These are phyloP conservation scores for Phragmatobia fuliginosa DNA, from an alignment of 2,888 invertebrate genomes.

Conservation along the genomic window DNA sequence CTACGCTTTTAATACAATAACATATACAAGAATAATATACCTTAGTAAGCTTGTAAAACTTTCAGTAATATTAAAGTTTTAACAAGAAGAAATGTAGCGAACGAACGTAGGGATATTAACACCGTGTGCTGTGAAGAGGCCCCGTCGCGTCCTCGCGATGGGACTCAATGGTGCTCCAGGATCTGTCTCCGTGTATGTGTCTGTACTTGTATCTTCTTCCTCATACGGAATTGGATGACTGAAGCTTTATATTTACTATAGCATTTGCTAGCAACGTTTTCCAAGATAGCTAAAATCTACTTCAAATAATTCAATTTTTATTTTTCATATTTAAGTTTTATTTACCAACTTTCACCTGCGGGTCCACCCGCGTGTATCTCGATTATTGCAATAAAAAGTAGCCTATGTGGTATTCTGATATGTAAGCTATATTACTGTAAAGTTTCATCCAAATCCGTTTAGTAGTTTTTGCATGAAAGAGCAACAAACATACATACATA, in stretches of 20 bases:
- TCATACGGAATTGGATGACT: slow-evolving; percentile 2
- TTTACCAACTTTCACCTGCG: too few species aligned
- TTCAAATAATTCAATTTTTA: not conserved
- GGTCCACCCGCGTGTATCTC: too few species aligned
- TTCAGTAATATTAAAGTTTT: not conserved
- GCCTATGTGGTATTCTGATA: too few species aligned
- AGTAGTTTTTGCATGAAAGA: too few species aligned
- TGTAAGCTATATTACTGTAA: too few species aligned
- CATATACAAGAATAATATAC: too few species aligned
- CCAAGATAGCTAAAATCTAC: not conserved
- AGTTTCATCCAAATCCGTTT: too few species aligned
- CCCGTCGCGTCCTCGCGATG: not conserved
- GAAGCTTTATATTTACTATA: not conserved
- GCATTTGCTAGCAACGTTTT: too few species aligned
- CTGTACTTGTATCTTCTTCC: not conserved
- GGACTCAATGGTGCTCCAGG: slow-evolving; percentile 14
- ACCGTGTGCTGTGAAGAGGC: slow-evolving; percentile 14
- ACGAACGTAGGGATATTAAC: not conserved
- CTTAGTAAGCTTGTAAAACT: not conserved
- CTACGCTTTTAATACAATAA: too few species aligned
- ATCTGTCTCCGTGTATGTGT: not conserved
- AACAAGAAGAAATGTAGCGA: slow-evolving; percentile 9
- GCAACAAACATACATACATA: too few species aligned
- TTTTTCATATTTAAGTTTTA: too few species aligned
- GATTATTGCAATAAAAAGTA: too few species aligned